Evolutionary conservation across 1,140 invertebrate genomes (phyloP).

Genomic region (Cotesia chilonis): DNA sequence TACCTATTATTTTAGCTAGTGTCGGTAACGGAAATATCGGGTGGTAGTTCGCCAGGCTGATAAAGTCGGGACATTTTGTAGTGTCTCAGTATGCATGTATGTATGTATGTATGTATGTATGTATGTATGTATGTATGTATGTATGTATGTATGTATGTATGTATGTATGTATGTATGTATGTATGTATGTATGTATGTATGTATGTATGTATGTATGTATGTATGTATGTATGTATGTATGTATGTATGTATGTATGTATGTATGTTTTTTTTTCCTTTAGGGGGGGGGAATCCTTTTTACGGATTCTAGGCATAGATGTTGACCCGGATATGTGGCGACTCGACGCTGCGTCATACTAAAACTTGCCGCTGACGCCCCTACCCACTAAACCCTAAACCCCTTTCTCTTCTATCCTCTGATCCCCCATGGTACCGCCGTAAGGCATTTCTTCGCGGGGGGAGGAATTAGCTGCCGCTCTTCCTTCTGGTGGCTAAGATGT

Average conservation of each 20-base stretch:
- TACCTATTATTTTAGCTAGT: too few relatives aligned
- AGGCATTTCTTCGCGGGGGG: slow-evolving; percentile 29
- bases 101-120: too few relatives aligned
- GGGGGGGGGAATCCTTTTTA: slow-evolving; percentile 27
- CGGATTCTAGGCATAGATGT: slow-evolving; percentile 16
- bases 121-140: too few relatives aligned
- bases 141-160: too few relatives aligned
- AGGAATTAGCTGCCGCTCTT: slow-evolving; percentile 27
- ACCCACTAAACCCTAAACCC: slow-evolving; percentile 9
- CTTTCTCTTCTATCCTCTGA: slow-evolving; percentile 22
- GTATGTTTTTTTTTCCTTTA: slow-evolving; percentile 38
- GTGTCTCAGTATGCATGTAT: too few relatives aligned
- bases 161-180: too few relatives aligned
- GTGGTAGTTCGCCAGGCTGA: too few relatives aligned
- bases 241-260: neutral
- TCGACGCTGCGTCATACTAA: slow-evolving; percentile 9
- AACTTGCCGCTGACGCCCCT: neutral
- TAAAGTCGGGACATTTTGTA: too few relatives aligned
- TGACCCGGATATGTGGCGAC: slow-evolving; percentile 13
- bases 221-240: too few relatives aligned
- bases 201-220: too few relatives aligned
- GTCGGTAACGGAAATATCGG: too few relatives aligned
- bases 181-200: too few relatives aligned
- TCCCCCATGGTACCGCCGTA: slow-evolving; percentile 23
- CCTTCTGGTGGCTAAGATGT: slow-evolving; percentile 3